Conservation (phyloP, 2,888 invertebrate species). For the Ctenicera cuprea region DNA sequence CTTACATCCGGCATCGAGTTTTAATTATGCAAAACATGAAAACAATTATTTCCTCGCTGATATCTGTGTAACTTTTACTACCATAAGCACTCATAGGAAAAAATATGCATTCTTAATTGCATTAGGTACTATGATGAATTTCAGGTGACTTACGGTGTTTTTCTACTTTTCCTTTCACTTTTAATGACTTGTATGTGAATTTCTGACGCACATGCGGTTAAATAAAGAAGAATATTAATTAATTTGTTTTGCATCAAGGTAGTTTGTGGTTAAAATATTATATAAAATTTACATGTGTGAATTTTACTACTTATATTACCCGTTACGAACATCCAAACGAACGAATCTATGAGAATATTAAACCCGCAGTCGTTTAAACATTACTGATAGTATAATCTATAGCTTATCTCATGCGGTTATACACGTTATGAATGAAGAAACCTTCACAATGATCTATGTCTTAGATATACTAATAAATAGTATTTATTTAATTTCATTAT, state of each 20-base stretch:
- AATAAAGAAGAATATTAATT: conserved; percentile 9
- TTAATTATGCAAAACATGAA: conserved; percentile 27
- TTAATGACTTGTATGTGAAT: not conserved
- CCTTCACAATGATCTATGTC: no score
- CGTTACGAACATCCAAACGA: no score
- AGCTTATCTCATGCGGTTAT: no score
- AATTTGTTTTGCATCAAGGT: not conserved
- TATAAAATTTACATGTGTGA: not conserved
- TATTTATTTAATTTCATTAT: no score
- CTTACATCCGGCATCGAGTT: conserved; percentile 32
- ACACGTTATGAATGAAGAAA: no score
- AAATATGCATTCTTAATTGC: conserved; percentile 2
- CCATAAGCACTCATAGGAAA: not conserved
- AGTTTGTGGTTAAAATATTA: conserved; percentile 2
- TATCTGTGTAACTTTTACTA: not conserved
- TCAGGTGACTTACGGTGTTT: not conserved
- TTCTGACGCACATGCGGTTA: not conserved
- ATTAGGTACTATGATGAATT: not conserved
- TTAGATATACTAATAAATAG: no score
- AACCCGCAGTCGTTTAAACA: no score
- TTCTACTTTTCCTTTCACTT: conserved; percentile 8
- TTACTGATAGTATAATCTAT: no score
- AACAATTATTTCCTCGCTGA: conserved; percentile 23
- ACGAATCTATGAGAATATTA: no score
- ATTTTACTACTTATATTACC: not conserved